Base-by-base conservation (phyloP, 2,888 invertebrate species). In the Glyphotaelius pellucidus region DNA sequence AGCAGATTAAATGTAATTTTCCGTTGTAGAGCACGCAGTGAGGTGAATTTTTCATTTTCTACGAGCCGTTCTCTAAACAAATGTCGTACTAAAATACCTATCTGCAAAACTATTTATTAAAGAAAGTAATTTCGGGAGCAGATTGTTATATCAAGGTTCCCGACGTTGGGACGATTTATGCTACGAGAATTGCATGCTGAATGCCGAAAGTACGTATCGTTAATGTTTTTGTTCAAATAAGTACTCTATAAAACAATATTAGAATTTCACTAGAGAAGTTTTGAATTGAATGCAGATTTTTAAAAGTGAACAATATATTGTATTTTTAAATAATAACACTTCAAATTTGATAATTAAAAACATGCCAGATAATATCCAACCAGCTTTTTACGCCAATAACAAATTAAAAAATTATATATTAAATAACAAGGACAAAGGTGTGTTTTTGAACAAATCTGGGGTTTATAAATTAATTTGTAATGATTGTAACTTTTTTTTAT, bases 1-100 rank as follows among this genome's bases (percentile, higher is more conserved):
- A 93, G 92, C 91, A 91, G 91, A 93, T 92, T 93, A 92, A 93
- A 92, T 91, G 92, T 91, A 91, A 93, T 92, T 90, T 90, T 86
- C 81, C 92, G 80, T 79, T 47, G 90, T 84, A 31, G 52, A 79
- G 90, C 42, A 83, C 89, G 35, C 35, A 90, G 88, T 84, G 89
- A 92, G 92, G 92, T 91, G 93, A 85, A 93, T 92, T 93, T 93
- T 92, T 93, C 92, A 93, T 93, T 93, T 93, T 92, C 42, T 90
- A 84, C 52, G 67, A 31, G 88, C 88, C 31, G 19, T 67, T 88
- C 86, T 32, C 90, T 80, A 92, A 87, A 92, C 93, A 92, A 91
- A 91, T 91, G 91, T 89, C 88, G 86, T 86, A 90, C 79, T 84
- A 67, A 88, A 91, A 90, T 91, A 92, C 91, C 91, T 91, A 91